A percentile compares a stretch with the other conserved stretches of the same genome.
Evolutionary conservation across 2,888 invertebrate genomes (phyloP).

Genomic region (Carcina quercana): DNA sequence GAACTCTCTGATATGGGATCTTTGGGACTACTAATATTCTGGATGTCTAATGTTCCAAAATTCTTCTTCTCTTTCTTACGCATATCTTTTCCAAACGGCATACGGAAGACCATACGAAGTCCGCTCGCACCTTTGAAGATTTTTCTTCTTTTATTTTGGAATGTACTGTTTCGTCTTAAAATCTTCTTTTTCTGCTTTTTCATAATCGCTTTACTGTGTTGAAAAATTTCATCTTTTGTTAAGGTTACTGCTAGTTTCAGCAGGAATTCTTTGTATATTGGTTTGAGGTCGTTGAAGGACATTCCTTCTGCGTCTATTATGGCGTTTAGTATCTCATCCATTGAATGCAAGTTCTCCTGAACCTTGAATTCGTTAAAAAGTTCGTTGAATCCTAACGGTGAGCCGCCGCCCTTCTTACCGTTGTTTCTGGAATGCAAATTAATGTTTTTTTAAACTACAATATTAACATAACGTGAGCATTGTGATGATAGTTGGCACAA

Average conservation of each 20-base stretch:
- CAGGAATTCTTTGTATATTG: constrained; percentile 92
- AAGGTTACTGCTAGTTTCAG: constrained; percentile 90
- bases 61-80: constrained; percentile 45
- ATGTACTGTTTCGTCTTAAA: constrained; percentile 70
- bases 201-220: constrained; percentile 93
- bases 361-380: constrained; percentile 90
- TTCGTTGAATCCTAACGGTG: constrained; percentile 90
- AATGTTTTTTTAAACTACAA: too few relatives aligned
- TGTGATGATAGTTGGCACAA: too few relatives aligned
- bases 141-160: constrained; percentile 74
- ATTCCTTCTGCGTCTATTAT: constrained; percentile 94
- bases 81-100: constrained; percentile 67
- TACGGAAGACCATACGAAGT: constrained; percentile 78
- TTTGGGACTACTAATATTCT: constrained; percentile 28
- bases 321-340: constrained; percentile 90
- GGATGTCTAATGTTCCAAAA: constrained; percentile 34
- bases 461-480: too few relatives aligned
- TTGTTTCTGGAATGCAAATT: constrained; percentile 66
- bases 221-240: constrained; percentile 94
- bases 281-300: constrained; percentile 94
- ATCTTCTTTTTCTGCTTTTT: constrained; percentile 85
- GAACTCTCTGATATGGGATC: constrained; percentile 72
- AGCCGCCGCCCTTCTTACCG: constrained; percentile 80
- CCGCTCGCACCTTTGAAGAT: constrained; percentile 76
- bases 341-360: constrained; percentile 90